These are phyloP conservation scores for Stichodactyla helianthus DNA, from an alignment of 64 coral and sea anemone genomes.

Conservation along the genomic window DNA sequence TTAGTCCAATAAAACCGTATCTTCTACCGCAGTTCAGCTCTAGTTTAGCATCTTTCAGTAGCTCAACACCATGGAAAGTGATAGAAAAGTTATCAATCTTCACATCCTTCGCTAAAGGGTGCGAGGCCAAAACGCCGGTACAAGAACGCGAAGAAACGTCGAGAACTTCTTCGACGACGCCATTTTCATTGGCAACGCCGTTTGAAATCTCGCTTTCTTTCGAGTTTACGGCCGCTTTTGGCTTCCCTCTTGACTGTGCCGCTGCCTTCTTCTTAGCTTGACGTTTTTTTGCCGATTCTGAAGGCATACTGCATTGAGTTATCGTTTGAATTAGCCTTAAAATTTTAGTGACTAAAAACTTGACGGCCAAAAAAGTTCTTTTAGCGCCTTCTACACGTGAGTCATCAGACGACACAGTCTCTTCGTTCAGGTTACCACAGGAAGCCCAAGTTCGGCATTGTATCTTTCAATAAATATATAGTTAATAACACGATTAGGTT, in stretches of 20 bases:
- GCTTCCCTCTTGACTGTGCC: constrained; percentile 89
- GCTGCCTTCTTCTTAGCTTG: constrained; percentile 98
- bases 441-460: too few species aligned
- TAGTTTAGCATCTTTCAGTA: constrained; percentile 80
- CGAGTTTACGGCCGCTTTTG: constrained; percentile 48
- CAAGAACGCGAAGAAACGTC: constrained; percentile 62
- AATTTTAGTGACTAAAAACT: constrained; percentile 8
- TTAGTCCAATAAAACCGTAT: constrained; percentile 93
- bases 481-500: too few species aligned
- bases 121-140: constrained; percentile 99
- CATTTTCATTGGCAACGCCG: constrained; percentile 40
- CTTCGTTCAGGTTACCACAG: too few species aligned
- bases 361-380: constrained; percentile 39
- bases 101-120: constrained; percentile 75
- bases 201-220: constrained; percentile 49
- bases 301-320: constrained; percentile 53
- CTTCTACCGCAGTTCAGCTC: constrained; percentile 93
- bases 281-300: constrained; percentile 95
- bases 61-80: constrained; percentile 95
- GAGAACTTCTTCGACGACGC: constrained; percentile 41
- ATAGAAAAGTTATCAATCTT: constrained; percentile 98
- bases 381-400: constrained; percentile 8
- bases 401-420: neutral
- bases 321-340: neutral
- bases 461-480: too few species aligned